phyloP scores from a whole-genome alignment of 1,140 invertebrate species.

The Globodera rostochiensis region DNA sequence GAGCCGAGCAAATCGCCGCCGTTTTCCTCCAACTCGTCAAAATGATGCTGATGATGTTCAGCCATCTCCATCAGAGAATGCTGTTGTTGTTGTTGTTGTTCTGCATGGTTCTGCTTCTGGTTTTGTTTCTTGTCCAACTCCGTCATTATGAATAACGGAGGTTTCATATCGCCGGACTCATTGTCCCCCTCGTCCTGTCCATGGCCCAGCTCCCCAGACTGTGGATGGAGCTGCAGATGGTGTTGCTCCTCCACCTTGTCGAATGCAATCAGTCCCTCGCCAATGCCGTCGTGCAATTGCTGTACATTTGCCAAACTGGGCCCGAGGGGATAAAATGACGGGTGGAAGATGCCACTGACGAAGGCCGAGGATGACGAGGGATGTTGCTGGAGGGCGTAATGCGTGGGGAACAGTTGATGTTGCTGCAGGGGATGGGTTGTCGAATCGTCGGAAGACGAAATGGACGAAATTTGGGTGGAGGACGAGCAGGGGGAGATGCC shows the following conservation, averaged over 20 bases:
- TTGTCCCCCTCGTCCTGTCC: constrained; percentile 10
- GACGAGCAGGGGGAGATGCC: constrained; percentile 28
- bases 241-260: constrained; percentile 3
- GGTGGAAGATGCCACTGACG: background rate
- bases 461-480: constrained; percentile 23
- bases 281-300: background rate
- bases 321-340: background rate
- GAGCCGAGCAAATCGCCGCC: background rate
- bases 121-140: background rate
- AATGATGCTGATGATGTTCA: background rate
- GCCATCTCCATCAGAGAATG: background rate
- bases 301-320: background rate
- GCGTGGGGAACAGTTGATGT: background rate
- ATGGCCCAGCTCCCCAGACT: background rate
- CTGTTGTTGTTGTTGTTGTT: background rate
- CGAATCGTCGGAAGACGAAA: constrained; percentile 12
- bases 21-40: background rate
- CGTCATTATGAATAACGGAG: background rate
- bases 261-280: background rate
- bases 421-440: constrained; percentile 16
- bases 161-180: background rate
- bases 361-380: background rate
- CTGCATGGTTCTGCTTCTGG: background rate
- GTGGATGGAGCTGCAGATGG: constrained; percentile 8
- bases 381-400: constrained; percentile 1